A percentile compares a stretch with the other conserved stretches of the same genome.
Conservation (phyloP, 2,113 vertebrate genomes). For the Mesembrinibis cayennensis region DNA sequence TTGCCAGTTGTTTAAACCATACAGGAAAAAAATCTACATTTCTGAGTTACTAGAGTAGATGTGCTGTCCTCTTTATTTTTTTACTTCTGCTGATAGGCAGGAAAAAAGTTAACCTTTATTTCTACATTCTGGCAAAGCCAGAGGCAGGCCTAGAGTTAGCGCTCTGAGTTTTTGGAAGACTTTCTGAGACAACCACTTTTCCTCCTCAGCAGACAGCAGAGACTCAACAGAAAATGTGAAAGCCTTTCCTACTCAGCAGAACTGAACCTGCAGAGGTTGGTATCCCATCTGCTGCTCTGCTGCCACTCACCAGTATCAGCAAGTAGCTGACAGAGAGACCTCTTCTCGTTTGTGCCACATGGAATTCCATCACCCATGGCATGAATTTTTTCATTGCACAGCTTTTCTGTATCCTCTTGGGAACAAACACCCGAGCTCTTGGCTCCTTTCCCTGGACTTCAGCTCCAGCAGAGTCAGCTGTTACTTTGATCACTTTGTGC, state of each 20-base stretch:
- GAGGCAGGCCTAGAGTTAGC: neutral
- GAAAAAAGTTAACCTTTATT: neutral
- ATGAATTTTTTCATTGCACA: neutral
- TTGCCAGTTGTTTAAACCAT: neutral
- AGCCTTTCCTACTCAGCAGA: neutral
- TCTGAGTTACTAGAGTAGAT: neutral
- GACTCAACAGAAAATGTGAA: neutral
- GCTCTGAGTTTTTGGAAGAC: neutral
- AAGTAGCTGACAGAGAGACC: neutral
- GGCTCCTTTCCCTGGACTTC: neutral
- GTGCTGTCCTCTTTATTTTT: neutral
- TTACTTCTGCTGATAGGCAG: neutral
- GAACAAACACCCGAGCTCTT: neutral
- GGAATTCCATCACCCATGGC: too few species aligned
- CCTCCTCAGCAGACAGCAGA: neutral
- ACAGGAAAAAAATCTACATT: neutral
- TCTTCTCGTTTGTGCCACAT: neutral
- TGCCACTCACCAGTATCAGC: neutral
- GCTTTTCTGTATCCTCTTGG: neutral
- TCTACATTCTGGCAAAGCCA: neutral
- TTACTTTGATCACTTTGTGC: neutral
- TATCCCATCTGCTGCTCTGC: neutral
- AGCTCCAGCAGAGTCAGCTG: neutral
- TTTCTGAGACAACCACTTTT: fast-evolving
- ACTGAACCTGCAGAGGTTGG: neutral